These are phyloP conservation scores for Spisula subtruncata DNA, from an alignment of 2,888 invertebrate genomes.

Conservation along the genomic window DNA sequence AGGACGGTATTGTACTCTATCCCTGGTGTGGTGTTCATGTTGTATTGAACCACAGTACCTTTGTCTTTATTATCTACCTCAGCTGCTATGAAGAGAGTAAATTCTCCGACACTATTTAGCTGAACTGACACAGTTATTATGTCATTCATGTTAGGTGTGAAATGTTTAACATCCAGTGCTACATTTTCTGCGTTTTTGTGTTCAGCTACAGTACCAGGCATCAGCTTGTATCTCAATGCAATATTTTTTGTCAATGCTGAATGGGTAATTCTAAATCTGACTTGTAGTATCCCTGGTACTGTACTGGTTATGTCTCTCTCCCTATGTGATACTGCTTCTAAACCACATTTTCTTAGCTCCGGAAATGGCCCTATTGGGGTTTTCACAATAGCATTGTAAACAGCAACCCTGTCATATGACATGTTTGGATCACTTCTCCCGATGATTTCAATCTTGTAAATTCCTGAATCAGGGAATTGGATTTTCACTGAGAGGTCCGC, in stretches of 20 bases:
- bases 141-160: not conserved
- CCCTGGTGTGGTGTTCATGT: not conserved
- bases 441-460: slow-evolving; percentile 81
- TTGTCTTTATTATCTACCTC: not conserved
- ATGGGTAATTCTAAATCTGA: not conserved
- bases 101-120: not conserved
- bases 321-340: not conserved
- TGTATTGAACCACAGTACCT: not conserved
- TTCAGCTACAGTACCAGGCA: not conserved
- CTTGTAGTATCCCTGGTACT: not conserved
- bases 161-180: not conserved
- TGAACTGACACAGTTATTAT: not conserved
- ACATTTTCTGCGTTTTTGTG: not conserved
- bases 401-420: slow-evolving; percentile 77
- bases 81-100: not conserved
- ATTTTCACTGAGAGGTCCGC: slow-evolving; percentile 55
- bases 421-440: slow-evolving; percentile 76
- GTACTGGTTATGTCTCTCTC: not conserved
- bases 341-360: not conserved
- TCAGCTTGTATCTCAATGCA: not conserved
- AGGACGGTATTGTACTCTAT: not conserved
- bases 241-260: not conserved
- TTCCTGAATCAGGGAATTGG: slow-evolving; percentile 76
- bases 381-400: slow-evolving; percentile 75
- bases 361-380: not conserved